A percentile compares a stretch with the other conserved stretches of the same genome.
Evolutionary conservation across 2,797 vertebrate species (phyloP).

Genomic region (Channallabes apus): DNA sequence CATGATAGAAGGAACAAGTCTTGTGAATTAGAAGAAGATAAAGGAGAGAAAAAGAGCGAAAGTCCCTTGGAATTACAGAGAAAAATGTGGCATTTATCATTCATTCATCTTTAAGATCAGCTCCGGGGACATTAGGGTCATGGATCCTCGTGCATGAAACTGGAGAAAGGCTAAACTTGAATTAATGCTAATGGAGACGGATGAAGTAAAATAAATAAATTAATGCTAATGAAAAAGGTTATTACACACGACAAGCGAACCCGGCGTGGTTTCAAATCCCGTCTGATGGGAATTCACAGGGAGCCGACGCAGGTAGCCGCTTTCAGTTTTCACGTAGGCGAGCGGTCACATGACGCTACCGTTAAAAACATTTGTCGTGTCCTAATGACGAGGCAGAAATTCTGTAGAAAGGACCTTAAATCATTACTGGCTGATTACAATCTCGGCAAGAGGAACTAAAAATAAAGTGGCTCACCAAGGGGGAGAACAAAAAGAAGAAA

Average conservation of each 20-base stretch:
- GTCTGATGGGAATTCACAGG: conserved; percentile 5
- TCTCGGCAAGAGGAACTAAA: neutral
- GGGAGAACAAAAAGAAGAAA: neutral
- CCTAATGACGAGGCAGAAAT: conserved; percentile 14
- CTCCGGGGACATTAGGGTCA: too few relatives aligned
- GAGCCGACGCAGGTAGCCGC: neutral
- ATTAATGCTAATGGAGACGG: neutral
- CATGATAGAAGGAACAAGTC: too few relatives aligned
- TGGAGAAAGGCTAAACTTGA: neutral
- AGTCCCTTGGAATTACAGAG: neutral
- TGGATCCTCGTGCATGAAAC: neutral
- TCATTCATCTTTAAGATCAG: neutral
- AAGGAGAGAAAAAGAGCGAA: neutral
- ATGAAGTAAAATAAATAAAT: too few relatives aligned
- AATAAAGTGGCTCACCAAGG: neutral
- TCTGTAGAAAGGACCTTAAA: conserved; percentile 5
- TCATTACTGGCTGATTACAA: neutral
- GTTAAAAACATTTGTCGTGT: neutral
- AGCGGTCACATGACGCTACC: neutral
- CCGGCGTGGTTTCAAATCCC: neutral
- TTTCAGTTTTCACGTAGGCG: neutral
- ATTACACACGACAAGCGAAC: neutral
- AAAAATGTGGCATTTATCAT: neutral
- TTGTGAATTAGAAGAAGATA: neutral
- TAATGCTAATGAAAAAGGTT: neutral